Base-by-base conservation (phyloP, 2,797 vertebrate species). In the Jordanella pulchra region DNA sequence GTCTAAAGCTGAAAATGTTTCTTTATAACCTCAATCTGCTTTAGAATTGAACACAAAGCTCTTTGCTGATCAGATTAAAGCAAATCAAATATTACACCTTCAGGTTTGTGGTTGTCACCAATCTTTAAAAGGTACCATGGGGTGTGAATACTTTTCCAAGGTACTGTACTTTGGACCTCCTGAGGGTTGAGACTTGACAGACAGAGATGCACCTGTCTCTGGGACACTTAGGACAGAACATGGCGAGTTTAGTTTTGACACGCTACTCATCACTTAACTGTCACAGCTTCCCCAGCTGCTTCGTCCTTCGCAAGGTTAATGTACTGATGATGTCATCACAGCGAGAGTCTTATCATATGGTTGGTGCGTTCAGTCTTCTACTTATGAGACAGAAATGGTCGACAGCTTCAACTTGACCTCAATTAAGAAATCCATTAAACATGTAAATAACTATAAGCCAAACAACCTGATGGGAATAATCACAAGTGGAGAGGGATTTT, bases 361-460 rank as follows among this genome's bases (percentile, higher is more conserved):
- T 64, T 66, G 27, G 28, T 68, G 48, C 53, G 72, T 53, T 58
- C 56, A 35, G 39, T 70, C 69, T 51, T 56, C 67, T 65, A 44
- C 27, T 56, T 70, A 42, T 69, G 75, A 74, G 76, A 76, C 72
- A 35, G 72, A 54, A 30, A 48, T 1, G 28, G 66, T 79, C 39
- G 3, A 64, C 73, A 35, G 77, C 86, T 87, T 90, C 85, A 69
- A 84, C 86, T 89, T 89, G 91, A 94, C 92, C 92, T 90, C 91
- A 93, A 93, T 94, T 94, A 94, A 84, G 74, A 82, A 89, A 89
- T 86, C 91, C 90, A 93, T 93, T 92, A 92, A 82, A 86, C 79
- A 92, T 89, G 88, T 91, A 92, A 93, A 94, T 93, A 94, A 84
- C 81, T 79, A 72, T 88, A 88, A 91, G 86, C 93, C 85, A 70